Evolutionary conservation across 2,888 invertebrate species (phyloP).

Genomic region (Hedychridium roseum): DNA sequence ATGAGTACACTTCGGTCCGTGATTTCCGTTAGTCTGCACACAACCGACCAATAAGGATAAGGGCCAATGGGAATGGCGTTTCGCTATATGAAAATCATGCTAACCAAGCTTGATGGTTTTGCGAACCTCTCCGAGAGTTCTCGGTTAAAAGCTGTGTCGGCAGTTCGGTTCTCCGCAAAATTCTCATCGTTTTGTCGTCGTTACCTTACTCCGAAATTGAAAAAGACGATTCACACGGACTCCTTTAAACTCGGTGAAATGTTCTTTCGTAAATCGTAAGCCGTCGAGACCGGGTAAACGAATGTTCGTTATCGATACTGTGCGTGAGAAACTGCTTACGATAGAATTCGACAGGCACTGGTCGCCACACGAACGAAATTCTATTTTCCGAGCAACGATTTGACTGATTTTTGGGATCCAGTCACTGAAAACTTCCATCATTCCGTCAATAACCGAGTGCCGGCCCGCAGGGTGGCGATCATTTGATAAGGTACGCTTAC

Average conservation of each 20-base stretch:
- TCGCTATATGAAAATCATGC: too few species aligned
- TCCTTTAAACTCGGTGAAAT: slow-evolving; percentile 1
- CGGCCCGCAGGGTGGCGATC: slow-evolving; percentile 81
- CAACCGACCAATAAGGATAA: too few species aligned
- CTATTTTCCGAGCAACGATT: slow-evolving; percentile 36
- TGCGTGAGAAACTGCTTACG: slow-evolving; percentile 36
- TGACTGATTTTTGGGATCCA: slow-evolving; percentile 63
- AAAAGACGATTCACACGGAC: too few species aligned
- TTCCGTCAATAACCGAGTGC: slow-evolving; percentile 82
- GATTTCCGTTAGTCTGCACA: too few species aligned
- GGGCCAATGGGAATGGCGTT: too few species aligned
- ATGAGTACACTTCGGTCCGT: too few species aligned
- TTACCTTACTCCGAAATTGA: slow-evolving; percentile 11
- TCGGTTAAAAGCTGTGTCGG: slow-evolving; percentile 23
- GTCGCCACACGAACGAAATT: slow-evolving; percentile 38
- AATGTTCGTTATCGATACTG: slow-evolving; percentile 49
- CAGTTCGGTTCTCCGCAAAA: slow-evolving; percentile 12
- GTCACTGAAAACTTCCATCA: slow-evolving; percentile 74
- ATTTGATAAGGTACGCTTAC: slow-evolving; percentile 61
- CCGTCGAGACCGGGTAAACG: slow-evolving; percentile 40
- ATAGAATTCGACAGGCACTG: slow-evolving; percentile 47
- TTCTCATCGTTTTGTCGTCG: slow-evolving; percentile 2
- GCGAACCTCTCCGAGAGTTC: slow-evolving; percentile 20
- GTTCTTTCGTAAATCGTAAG: slow-evolving; percentile 27
- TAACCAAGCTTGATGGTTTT: slow-evolving; percentile 22